Evolutionary conservation across 92 coral and sea anemone genomes (phyloP).

Genomic region (Muricea muricata): DNA sequence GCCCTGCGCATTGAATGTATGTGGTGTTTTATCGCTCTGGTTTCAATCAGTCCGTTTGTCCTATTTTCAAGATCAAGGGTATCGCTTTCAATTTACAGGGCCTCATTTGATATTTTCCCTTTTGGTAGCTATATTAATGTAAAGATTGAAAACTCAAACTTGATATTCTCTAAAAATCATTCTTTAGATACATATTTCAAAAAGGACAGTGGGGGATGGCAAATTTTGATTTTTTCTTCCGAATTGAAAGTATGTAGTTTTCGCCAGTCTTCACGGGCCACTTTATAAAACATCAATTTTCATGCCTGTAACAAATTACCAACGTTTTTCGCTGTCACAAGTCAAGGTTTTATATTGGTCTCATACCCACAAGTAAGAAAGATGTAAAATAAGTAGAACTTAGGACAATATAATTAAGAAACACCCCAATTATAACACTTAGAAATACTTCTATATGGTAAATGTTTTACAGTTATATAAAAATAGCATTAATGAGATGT

Average conservation of each 20-base stretch:
- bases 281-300: neutral
- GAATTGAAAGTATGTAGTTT: neutral
- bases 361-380: too few species aligned
- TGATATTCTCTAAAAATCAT: neutral
- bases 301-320: neutral
- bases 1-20: constrained; percentile 12
- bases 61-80: neutral
- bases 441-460: too few species aligned
- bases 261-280: constrained; percentile 8
- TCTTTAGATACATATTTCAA: neutral
- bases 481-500: too few species aligned
- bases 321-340: neutral
- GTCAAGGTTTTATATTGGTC: too few species aligned
- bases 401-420: too few species aligned
- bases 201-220: neutral
- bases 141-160: neutral
- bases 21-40: constrained; percentile 6
- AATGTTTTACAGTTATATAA: too few species aligned
- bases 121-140: neutral
- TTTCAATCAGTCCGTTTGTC: neutral
- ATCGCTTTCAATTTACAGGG: neutral
- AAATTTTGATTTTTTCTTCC: neutral
- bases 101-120: neutral
- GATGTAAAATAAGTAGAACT: too few species aligned
- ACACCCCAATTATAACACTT: too few species aligned